Evolutionary conservation across 2,888 invertebrate species (phyloP), one percentile per base, ranked within the genome.

Genomic region (Sipha maydis): DNA sequence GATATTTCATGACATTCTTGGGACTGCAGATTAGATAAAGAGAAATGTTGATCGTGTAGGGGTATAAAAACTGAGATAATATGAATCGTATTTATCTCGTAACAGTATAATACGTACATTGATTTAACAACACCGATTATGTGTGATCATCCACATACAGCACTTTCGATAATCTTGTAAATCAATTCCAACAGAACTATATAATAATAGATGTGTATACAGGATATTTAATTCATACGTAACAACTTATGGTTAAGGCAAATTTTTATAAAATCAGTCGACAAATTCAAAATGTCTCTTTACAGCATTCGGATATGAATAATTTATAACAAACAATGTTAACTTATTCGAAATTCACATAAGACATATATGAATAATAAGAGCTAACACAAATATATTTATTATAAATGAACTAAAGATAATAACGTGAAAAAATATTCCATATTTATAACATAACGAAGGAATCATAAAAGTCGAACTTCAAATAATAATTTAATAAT

Each of bases 21-120:
- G 75, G 28, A 56, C n/a, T 21, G 56, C n/a, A 75, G 83, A 83
- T 83, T 61, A 83, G 83, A 83, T 83, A 83, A 73, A 56, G n/a
- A 75, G 25, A 75, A 75, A n/a, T 3, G 56, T n/a, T 38, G 73
- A n/a, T 71, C 41, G 67, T 54, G 38, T 56, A 48, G 83, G 83
- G 83, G 75, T 83, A 75, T 75, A 75, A 61, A 61, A 54, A 71
- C n/a, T 9, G 28, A 28, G 41, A 41, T 82, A 19, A 4, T 17
- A 25, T 14, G 3, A n/a, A 41, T 48, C 28, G 82, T 71, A 31
- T 48, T 61, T 61, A 61, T 61, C 61, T 61, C 61, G 61, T 3
- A 48, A 48, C 48, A 11, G 11, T 48, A 48, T 77, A 41, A 41
- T 69, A 28, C 28, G 28, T 69, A 8, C 3, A 4, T 34, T 4